Evolutionary conservation across 2,888 invertebrate species (phyloP).

Genomic region (Leptinotarsa peninsularis): DNA sequence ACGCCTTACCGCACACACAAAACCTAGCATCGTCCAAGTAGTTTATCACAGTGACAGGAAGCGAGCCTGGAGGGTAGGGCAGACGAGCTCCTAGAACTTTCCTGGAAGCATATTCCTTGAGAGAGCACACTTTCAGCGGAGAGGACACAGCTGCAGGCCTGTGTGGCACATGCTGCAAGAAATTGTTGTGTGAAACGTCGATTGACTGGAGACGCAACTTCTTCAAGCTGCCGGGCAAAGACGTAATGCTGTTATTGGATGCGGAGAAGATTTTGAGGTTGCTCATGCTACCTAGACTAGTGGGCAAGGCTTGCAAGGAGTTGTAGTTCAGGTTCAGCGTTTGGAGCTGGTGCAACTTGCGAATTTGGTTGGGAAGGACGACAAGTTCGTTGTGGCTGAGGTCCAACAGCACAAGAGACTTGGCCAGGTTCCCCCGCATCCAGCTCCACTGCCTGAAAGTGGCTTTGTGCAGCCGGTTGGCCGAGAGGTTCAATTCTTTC

Average conservation of each 20-base stretch:
- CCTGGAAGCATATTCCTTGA: slow-evolving; percentile 71
- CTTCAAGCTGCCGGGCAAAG: slow-evolving; percentile 73
- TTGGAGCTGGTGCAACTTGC: slow-evolving; percentile 73
- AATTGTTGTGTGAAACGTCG: slow-evolving; percentile 72
- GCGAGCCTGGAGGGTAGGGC: slow-evolving; percentile 70
- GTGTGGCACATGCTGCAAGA: slow-evolving; percentile 54
- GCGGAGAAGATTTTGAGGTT: slow-evolving; percentile 70
- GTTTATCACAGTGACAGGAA: slow-evolving; percentile 72
- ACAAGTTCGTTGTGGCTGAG: slow-evolving; percentile 73
- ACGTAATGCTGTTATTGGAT: slow-evolving; percentile 69
- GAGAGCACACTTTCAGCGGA: slow-evolving; percentile 66
- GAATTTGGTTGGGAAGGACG: slow-evolving; percentile 73
- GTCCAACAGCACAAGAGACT: slow-evolving; percentile 72
- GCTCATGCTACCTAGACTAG: slow-evolving; percentile 73
- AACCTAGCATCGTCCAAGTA: slow-evolving; percentile 73
- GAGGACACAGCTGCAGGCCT: slow-evolving; percentile 47
- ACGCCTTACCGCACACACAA: slow-evolving; percentile 72
- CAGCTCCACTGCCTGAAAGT: slow-evolving; percentile 74
- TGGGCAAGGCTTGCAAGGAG: slow-evolving; percentile 71
- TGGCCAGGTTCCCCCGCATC: slow-evolving; percentile 71
- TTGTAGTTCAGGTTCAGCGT: slow-evolving; percentile 77
- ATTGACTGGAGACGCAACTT: slow-evolving; percentile 69
- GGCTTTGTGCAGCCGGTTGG: slow-evolving; percentile 74
- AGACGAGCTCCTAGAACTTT: slow-evolving; percentile 69
- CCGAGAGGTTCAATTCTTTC: slow-evolving; percentile 72